Percentiles rank a stretch among this genome's conserved stretches.
These are phyloP conservation scores for Brachyistius frenatus DNA, from an alignment of 2,113 vertebrate species.

Conservation along the genomic window DNA sequence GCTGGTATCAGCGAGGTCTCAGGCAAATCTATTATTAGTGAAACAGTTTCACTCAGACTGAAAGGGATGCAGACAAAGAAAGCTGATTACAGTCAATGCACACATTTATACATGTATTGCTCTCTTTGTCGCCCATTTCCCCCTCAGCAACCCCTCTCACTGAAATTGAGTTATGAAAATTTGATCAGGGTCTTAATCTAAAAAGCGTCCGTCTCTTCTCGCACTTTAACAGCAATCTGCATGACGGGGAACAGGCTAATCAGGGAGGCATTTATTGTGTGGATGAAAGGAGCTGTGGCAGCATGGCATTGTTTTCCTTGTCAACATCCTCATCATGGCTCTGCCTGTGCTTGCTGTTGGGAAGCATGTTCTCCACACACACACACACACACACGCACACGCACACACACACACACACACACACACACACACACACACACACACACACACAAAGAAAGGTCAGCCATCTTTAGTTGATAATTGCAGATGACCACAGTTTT, in stretches of 20 bases:
- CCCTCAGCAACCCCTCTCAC: not conserved
- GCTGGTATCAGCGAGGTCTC: not conserved
- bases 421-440: not conserved
- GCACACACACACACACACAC: not conserved
- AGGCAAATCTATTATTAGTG: too few species aligned
- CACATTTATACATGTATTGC: constrained; percentile 18
- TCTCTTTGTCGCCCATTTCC: not conserved
- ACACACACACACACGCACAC: not conserved
- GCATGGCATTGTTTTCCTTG: constrained; percentile 49
- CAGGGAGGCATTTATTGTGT: constrained; percentile 53
- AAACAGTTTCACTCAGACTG: constrained; percentile 19
- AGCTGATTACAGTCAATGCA: constrained; percentile 44
- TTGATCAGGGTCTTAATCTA: constrained; percentile 73
- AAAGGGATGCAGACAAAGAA: constrained; percentile 55
- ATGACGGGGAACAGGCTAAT: constrained; percentile 43
- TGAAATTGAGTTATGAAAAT: constrained; percentile 78
- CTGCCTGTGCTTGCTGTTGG: not conserved
- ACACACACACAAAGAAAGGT: not conserved
- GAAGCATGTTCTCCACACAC: constrained; percentile 2
- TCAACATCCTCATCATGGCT: constrained; percentile 41
- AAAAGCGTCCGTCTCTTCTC: constrained; percentile 42
- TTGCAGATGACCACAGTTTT: too few species aligned
- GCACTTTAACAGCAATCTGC: constrained; percentile 50
- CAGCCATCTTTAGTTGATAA: not conserved
- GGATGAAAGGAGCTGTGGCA: constrained; percentile 50